Conservation (phyloP, 1,140 invertebrate genomes). For the Kradibia gibbosae region DNA sequence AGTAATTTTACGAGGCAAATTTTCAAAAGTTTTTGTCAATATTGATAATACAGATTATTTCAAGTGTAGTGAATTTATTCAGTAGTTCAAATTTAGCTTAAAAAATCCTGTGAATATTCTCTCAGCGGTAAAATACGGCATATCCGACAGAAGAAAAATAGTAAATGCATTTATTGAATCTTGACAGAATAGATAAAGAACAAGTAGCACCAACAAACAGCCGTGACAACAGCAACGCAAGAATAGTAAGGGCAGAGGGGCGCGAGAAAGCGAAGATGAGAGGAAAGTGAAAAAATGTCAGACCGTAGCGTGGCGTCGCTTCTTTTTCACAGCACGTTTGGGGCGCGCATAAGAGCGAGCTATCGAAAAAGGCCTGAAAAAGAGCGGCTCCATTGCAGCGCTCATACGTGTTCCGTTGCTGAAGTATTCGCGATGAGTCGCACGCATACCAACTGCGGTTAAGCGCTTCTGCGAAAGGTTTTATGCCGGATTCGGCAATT, state of each 20-base stretch:
- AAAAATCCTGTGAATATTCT: no score
- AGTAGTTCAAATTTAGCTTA: no score
- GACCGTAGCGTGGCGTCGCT: not conserved
- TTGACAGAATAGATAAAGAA: no score
- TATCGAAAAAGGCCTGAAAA: slow-evolving; percentile 24
- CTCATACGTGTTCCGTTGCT: not conserved
- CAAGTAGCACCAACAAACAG: not conserved
- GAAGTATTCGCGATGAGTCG: not conserved
- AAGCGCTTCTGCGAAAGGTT: slow-evolving; percentile 58
- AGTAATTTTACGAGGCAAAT: no score
- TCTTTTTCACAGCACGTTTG: slow-evolving; percentile 34
- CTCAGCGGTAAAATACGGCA: no score
- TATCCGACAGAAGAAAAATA: not conserved
- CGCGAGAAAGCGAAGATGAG: no score
- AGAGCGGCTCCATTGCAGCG: not conserved
- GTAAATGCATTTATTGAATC: not conserved
- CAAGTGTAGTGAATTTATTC: no score
- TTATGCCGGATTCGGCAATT: slow-evolving; percentile 61
- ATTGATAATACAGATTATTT: no score
- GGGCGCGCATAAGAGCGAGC: not conserved
- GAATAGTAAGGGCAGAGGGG: not conserved
- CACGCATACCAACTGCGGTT: slow-evolving; percentile 51
- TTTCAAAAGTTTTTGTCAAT: no score
- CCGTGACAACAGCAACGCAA: not conserved
- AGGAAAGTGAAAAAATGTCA: not conserved